A percentile compares a stretch with the other conserved stretches of the same genome.
Conservation (phyloP, 2,797 vertebrate genomes). For the Rhinophrynus dorsalis region DNA sequence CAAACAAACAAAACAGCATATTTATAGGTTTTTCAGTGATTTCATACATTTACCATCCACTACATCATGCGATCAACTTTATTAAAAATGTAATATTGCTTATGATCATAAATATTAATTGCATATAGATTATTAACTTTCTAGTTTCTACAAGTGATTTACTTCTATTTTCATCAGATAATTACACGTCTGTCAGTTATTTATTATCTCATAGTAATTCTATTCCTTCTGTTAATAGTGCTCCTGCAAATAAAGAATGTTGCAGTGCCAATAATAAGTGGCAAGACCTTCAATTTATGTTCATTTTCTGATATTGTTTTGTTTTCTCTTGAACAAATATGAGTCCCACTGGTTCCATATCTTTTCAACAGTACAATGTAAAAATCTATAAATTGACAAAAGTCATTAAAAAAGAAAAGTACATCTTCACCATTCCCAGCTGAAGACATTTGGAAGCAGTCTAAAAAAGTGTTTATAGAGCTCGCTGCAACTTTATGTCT, state of each 20-base stretch:
- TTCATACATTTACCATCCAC: no score
- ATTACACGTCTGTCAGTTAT: neutral
- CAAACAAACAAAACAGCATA: no score
- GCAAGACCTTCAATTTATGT: slow-evolving; percentile 15
- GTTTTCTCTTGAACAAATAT: slow-evolving; percentile 38
- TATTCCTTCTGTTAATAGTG: neutral
- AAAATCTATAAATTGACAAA: slow-evolving; percentile 47
- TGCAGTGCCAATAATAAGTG: slow-evolving; percentile 5
- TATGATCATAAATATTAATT: no score
- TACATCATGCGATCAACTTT: no score
- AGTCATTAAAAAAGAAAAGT: slow-evolving; percentile 35
- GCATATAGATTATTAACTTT: no score
- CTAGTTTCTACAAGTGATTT: no score
- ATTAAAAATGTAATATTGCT: no score
- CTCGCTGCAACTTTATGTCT: neutral
- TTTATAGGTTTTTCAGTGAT: no score
- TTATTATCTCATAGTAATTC: neutral
- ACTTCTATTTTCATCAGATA: neutral
- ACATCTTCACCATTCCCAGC: slow-evolving; percentile 29
- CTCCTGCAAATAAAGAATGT: neutral
- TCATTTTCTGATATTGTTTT: slow-evolving; percentile 40
- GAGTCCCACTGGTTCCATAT: slow-evolving; percentile 35
- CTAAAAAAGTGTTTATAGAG: slow-evolving; percentile 6
- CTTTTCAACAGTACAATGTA: slow-evolving; percentile 28
- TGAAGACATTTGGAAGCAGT: neutral